Base-by-base conservation (phyloP, 2,797 vertebrate species). In the Myripristis murdjan region DNA sequence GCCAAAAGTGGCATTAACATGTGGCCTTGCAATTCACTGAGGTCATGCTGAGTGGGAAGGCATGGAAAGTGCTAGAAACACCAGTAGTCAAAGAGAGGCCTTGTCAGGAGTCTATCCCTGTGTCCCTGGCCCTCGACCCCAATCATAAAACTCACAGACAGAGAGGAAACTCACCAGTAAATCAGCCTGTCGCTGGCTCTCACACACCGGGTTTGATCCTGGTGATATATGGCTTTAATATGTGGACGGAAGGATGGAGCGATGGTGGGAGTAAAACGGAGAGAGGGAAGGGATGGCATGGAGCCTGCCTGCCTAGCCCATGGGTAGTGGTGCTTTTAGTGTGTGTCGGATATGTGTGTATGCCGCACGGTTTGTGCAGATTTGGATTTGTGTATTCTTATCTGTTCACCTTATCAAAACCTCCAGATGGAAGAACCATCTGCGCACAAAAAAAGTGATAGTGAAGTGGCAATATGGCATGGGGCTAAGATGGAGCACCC, bases 151-250 rank as follows among this genome's bases (percentile, higher is more conserved):
- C 84, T 90, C 83, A 85, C 70, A 92, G 87, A 92, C 89, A 83
- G 84, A 73, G 83, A 90, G 80, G 79, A 88, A 90, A 83, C 63
- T 75, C 70, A 54, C 63, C 81, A 83, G 86, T 94, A 94, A 94
- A 93, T 95, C 91, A 89, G 74, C 41, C 78, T 82, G 86, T 85
- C 73, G 66, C 87, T 66, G 65, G 46, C 70, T 85, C 75, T 86
- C 84, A 87, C 84, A 83, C 82, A 65, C 75, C 52, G 77, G 81
- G 90, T 92, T 93, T 93, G 92, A 95, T 92, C 87, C 83, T 62
- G 53, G 74, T 93, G 89, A 93, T 91, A 66, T 93, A 94, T 89
- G 70, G 72, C 83, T 93, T 90, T 91, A 93, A 92, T 93, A 92
- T 87, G 84, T 87, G 89, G 79, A 88, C 63, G 65, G 85, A 69